phyloP scores from a whole-genome alignment of 2,888 invertebrate species.

The Meteorus colon region DNA sequence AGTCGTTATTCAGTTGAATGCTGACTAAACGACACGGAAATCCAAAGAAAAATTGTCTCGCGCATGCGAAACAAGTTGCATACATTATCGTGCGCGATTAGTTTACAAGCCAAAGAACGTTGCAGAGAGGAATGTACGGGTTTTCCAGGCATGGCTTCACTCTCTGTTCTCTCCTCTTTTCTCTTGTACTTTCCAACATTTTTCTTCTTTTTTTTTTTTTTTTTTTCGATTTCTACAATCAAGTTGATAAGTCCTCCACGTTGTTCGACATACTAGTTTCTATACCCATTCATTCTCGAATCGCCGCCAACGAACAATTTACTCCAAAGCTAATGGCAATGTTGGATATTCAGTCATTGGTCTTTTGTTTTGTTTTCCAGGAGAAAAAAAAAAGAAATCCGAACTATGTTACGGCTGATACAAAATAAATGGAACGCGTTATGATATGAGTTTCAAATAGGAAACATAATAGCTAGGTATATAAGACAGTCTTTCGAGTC shows the following conservation, averaged over 20 bases:
- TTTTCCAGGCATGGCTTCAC: not conserved
- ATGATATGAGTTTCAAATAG: too few species aligned
- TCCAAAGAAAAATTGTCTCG: slow-evolving; percentile 40
- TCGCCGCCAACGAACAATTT: not conserved
- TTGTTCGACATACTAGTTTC: not conserved
- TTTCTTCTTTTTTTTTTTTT: not conserved
- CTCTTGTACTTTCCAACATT: not conserved
- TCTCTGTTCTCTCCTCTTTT: not conserved
- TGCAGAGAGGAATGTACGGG: not conserved
- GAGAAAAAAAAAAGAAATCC: not conserved
- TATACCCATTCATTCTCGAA: slow-evolving; percentile 29
- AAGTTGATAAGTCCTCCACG: slow-evolving; percentile 26
- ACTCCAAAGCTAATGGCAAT: slow-evolving; percentile 21
- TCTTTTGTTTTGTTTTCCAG: not conserved
- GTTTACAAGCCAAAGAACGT: slow-evolving; percentile 11
- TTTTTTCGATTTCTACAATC: slow-evolving; percentile 1
- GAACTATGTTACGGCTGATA: not conserved
- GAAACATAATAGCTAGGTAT: too few species aligned
- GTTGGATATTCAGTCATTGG: not conserved
- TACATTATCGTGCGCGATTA: slow-evolving; percentile 42
- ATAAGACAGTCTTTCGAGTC: not conserved
- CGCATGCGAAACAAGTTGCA: slow-evolving; percentile 34
- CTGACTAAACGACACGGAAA: slow-evolving; percentile 46
- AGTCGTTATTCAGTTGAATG: slow-evolving; percentile 23
- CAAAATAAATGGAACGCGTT: too few species aligned